phyloP scores from a whole-genome alignment of 2,113 vertebrate genomes.

The Pachycephala philippinensis region DNA sequence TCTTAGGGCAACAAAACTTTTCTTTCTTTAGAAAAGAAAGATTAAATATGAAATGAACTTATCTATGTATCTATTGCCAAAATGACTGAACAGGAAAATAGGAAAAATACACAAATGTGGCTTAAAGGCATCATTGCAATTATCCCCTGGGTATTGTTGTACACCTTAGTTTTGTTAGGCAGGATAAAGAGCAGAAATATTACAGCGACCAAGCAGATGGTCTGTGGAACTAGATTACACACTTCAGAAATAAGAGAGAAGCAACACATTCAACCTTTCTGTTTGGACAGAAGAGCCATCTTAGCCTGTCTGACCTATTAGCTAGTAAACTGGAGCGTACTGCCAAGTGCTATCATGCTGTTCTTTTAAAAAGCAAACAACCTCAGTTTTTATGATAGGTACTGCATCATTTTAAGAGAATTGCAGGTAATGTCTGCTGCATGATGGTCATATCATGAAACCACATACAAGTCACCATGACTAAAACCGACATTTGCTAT shows the following conservation, averaged over 20 bases:
- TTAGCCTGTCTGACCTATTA: constrained; percentile 48
- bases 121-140: not conserved
- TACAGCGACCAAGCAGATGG: constrained; percentile 32
- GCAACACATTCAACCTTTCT: constrained; percentile 42
- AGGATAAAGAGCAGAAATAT: constrained; percentile 18
- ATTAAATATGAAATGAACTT: not conserved
- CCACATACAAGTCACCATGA: not conserved
- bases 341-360: constrained; percentile 32
- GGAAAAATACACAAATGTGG: not conserved
- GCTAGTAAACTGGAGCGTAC: constrained; percentile 9
- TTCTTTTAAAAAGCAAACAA: constrained; percentile 41
- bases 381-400: constrained; percentile 11
- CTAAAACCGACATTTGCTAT: not conserved
- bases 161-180: constrained; percentile 28
- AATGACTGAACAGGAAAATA: not conserved
- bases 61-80: not conserved
- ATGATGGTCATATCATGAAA: not conserved
- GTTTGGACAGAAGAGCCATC: constrained; percentile 54
- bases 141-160: not conserved
- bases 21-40: not conserved
- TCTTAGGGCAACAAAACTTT: not conserved
- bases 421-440: constrained; percentile 10
- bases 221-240: constrained; percentile 52
- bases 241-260: constrained; percentile 55
- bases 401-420: constrained; percentile 40